Conservation (phyloP, 1,140 invertebrate species). For the Amphibalanus amphitrite region DNA sequence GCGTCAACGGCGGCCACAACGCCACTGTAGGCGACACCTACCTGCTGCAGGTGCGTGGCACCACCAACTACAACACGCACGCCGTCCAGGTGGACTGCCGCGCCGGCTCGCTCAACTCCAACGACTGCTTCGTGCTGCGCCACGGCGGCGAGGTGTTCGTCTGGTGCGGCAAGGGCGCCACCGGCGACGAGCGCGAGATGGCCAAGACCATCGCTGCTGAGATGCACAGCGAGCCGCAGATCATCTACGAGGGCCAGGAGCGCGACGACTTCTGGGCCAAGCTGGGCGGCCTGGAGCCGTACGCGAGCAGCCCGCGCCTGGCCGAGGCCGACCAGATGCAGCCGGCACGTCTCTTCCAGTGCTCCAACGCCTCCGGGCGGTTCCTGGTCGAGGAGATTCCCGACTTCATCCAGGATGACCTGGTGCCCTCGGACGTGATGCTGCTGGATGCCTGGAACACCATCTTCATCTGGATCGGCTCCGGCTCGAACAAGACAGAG, state of each 20-base stretch:
- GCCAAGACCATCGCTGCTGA: constrained; percentile 31
- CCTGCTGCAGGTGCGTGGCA: constrained; percentile 40
- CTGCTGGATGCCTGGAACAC: constrained; percentile 60
- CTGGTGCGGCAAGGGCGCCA: constrained; percentile 45
- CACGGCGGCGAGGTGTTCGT: constrained; percentile 33
- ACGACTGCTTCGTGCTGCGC: constrained; percentile 63
- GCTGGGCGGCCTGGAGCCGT: constrained; percentile 36
- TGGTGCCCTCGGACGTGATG: constrained; percentile 67
- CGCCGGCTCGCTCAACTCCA: constrained; percentile 53
- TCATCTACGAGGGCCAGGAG: constrained; percentile 36
- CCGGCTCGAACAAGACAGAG: constrained; percentile 40
- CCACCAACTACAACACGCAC: neutral
- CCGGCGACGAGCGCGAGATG: constrained; percentile 46
- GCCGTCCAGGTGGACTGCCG: constrained; percentile 46
- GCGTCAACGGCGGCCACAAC: constrained; percentile 4
- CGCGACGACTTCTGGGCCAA: constrained; percentile 41
- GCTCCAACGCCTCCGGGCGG: constrained; percentile 37
- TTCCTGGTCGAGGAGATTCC: constrained; percentile 57
- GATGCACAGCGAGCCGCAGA: constrained; percentile 18
- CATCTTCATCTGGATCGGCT: constrained; percentile 73
- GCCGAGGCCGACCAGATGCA: constrained; percentile 28
- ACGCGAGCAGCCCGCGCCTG: constrained; percentile 35
- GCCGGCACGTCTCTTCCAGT: constrained; percentile 49
- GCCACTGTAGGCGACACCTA: constrained; percentile 31
- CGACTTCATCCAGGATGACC: constrained; percentile 59